Conservation (phyloP, 1,140 invertebrate genomes). For the Neuroterus valhalla region DNA sequence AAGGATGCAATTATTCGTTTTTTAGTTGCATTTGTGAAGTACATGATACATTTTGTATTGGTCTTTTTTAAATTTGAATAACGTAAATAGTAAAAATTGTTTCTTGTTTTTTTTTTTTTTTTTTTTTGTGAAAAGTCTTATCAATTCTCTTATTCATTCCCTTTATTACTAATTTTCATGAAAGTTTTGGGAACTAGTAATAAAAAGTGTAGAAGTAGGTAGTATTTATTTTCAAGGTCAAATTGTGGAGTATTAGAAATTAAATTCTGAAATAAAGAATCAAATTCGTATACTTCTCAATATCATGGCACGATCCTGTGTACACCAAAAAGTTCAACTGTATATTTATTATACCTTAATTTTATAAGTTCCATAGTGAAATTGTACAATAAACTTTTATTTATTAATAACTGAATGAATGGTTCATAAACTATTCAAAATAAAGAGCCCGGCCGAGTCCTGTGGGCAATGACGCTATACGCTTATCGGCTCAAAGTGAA, state of each 20-base stretch:
- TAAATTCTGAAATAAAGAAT: too few species aligned
- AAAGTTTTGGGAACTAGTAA: too few species aligned
- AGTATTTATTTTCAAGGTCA: not conserved
- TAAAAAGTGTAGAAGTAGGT: too few species aligned
- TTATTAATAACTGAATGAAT: constrained; percentile 34
- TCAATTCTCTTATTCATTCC: too few species aligned
- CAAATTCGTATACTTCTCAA: not conserved
- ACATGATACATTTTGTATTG: too few species aligned
- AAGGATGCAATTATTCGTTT: not conserved
- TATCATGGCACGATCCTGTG: not conserved
- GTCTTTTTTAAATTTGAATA: too few species aligned
- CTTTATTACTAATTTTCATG: too few species aligned
- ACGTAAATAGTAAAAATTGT: too few species aligned
- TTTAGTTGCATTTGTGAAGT: not conserved
- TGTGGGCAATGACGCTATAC: constrained; percentile 68
- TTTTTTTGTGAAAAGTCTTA: too few species aligned
- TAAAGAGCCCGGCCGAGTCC: constrained; percentile 65
- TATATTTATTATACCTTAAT: not conserved
- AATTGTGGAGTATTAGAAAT: too few species aligned
- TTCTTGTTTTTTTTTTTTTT: too few species aligned
- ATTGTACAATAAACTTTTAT: constrained; percentile 31
- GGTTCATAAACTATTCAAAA: constrained; percentile 31
- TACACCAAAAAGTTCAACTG: not conserved
- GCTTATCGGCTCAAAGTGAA: constrained; percentile 68
- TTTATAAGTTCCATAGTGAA: not conserved